Base-by-base conservation (phyloP, 2,113 vertebrate species). In the Dolichallabes microphthalmus region DNA sequence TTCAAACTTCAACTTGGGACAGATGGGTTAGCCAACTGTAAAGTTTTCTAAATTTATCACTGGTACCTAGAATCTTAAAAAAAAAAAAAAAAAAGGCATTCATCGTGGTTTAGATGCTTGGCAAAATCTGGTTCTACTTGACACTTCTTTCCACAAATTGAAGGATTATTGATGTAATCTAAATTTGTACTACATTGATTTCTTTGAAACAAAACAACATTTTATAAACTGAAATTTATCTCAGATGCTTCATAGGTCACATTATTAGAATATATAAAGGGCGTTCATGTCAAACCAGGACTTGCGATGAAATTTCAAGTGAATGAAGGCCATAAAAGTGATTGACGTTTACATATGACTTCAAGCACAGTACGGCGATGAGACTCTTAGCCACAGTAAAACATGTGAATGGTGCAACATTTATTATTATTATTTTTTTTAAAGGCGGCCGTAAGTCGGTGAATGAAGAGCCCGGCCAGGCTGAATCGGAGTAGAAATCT, bases 81-180 rank as follows among this genome's bases (percentile, higher is more conserved):
- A 66, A 39, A 39, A 82, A 53, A 25, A 45, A 22, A 3, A 22
- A 53, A 66, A 82, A 53, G 25, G 61, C 32, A 11, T 71, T 71
- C 32, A 4, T 20, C 7, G n/a, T 17, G 32, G 58, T 80, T 14
- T 80, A 17, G 14, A 82, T 52, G 64, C 22, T 19, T 64, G 57
- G 78, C 20, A 20, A 22, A 74, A 74, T 14, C 71, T n/a, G 22
- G 22, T 52, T 39, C 19, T n/a, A 25, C 2, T 53, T 76, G 55
- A 58, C 55, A 7, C 39, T 71, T 39, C 27, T 57, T 68, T 82
- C 17, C 50, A 53, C 53, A 32, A 9, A 52, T 5, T 61, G 55
- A 74, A n/a, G 57, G 6, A 61, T 25, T 75, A 53, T 4, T 77
- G 60, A 52, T 84, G 73, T 63, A 77, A 76, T 77, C 73, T 32